Evolutionary conservation across 2,797 vertebrate genomes (phyloP).

Genomic region (Amphiprion clarkii): DNA sequence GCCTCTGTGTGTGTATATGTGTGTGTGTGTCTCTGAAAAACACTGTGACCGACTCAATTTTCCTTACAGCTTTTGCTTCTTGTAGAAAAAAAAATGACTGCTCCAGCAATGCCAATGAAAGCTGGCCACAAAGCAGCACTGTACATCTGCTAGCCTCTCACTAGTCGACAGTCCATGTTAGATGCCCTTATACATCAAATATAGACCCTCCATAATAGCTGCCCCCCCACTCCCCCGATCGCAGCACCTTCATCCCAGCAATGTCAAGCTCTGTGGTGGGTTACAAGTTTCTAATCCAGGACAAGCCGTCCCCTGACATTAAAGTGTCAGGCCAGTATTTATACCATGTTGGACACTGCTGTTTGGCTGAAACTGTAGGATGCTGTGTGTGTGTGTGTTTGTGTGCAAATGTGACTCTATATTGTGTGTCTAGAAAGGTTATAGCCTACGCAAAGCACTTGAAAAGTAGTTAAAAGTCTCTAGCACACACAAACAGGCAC

Average conservation of each 20-base stretch:
- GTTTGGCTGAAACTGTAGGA: slow-evolving; percentile 61
- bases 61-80: slow-evolving; percentile 37
- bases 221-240: slow-evolving; percentile 48
- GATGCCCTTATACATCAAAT: slow-evolving; percentile 84
- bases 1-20: slow-evolving; percentile 18
- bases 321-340: slow-evolving; percentile 98
- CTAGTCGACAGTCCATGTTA: slow-evolving; percentile 72
- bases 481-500: slow-evolving; percentile 48
- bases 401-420: slow-evolving; percentile 20
- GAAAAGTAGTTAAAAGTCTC: slow-evolving; percentile 93
- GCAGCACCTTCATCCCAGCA: slow-evolving; percentile 87
- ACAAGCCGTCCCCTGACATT: slow-evolving; percentile 95
- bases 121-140: slow-evolving; percentile 63
- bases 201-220: slow-evolving; percentile 70
- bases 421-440: slow-evolving; percentile 49
- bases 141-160: slow-evolving; percentile 56
- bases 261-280: slow-evolving; percentile 87
- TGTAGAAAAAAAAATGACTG: slow-evolving; percentile 30
- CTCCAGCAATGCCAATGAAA: slow-evolving; percentile 61
- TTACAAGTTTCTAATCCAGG: slow-evolving; percentile 95
- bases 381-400: slow-evolving; percentile 32
- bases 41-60: slow-evolving; percentile 38
- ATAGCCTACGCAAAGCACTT: slow-evolving; percentile 89
- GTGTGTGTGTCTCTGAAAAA: slow-evolving; percentile 27
- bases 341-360: slow-evolving; percentile 83